phyloP scores from a whole-genome alignment of 2,113 vertebrate species.

The Girardinichthys multiradiatus region DNA sequence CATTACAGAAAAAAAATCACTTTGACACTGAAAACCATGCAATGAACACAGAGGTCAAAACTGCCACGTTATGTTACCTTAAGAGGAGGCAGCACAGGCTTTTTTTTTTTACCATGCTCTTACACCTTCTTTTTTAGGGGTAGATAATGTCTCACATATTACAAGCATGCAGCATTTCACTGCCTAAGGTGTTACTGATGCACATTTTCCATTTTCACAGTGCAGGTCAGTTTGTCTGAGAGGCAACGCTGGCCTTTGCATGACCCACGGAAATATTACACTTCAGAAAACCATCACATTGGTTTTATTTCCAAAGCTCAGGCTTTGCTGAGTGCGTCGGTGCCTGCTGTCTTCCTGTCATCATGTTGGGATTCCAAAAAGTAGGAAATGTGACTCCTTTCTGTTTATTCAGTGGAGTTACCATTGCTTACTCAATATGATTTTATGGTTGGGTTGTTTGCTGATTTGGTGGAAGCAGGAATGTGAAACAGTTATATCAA shows the following conservation, averaged over 20 bases:
- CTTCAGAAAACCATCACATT: conserved; percentile 43
- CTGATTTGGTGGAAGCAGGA: conserved; percentile 51
- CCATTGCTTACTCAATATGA: conserved; percentile 59
- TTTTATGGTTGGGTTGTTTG: conserved; percentile 68
- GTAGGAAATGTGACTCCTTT: conserved; percentile 41
- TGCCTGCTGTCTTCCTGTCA: conserved; percentile 45
- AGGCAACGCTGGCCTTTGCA: conserved; percentile 42
- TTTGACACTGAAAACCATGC: conserved; percentile 32
- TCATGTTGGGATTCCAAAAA: conserved; percentile 40
- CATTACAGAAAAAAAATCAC: conserved; percentile 41
- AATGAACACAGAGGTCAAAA: conserved; percentile 41
- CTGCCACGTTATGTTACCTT: conserved; percentile 20
- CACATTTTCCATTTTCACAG: conserved; percentile 46
- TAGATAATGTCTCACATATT: conserved; percentile 48
- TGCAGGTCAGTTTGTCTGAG: conserved; percentile 44
- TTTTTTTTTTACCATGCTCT: conserved; percentile 19
- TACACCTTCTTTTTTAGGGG: conserved; percentile 32
- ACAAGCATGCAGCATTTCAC: conserved; percentile 35
- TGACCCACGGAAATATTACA: conserved; percentile 69
- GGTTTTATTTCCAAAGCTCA: conserved; percentile 43
- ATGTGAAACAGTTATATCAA: conserved; percentile 56
- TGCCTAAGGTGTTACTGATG: conserved; percentile 35
- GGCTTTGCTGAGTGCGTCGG: conserved; percentile 33
- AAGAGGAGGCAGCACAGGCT: not conserved
- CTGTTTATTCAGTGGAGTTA: conserved; percentile 57